phyloP scores from a whole-genome alignment of 2,113 vertebrate species.

The Aegithalos caudatus region DNA sequence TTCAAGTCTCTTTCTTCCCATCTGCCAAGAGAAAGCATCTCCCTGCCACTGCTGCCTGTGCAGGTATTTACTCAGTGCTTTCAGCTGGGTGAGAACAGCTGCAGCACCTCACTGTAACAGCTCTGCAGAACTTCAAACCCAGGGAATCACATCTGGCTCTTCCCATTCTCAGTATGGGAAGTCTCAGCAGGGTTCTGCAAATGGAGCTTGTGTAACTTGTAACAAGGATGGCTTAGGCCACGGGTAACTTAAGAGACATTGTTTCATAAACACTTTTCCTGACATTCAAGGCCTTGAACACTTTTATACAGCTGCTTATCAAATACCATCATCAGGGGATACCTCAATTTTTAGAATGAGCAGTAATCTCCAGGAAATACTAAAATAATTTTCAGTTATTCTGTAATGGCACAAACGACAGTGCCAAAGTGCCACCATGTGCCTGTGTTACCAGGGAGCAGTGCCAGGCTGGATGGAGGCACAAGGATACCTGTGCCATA shows the following conservation, averaged over 20 bases:
- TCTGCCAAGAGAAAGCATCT: not conserved
- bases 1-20: not conserved
- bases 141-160: not conserved
- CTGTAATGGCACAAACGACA: not conserved
- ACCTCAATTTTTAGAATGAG: not conserved
- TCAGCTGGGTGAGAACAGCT: not conserved
- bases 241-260: not conserved
- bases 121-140: not conserved
- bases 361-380: not conserved
- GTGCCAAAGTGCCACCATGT: not conserved
- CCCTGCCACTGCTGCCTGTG: not conserved
- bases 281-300: not conserved
- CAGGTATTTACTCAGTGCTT: not conserved
- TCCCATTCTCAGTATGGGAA: not conserved
- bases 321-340: not conserved
- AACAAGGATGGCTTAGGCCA: not conserved
- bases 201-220: not conserved
- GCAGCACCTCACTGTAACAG: not conserved
- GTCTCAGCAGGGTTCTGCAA: not conserved
- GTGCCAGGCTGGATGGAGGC: accelerated
- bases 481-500: not conserved
- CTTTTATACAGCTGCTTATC: not conserved
- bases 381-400: not conserved
- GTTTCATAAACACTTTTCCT: not conserved
- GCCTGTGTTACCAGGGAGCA: not conserved